A percentile compares a stretch with the other conserved stretches of the same genome.
Conservation (phyloP, 2,797 vertebrate species). For the Psittacula derbiana region DNA sequence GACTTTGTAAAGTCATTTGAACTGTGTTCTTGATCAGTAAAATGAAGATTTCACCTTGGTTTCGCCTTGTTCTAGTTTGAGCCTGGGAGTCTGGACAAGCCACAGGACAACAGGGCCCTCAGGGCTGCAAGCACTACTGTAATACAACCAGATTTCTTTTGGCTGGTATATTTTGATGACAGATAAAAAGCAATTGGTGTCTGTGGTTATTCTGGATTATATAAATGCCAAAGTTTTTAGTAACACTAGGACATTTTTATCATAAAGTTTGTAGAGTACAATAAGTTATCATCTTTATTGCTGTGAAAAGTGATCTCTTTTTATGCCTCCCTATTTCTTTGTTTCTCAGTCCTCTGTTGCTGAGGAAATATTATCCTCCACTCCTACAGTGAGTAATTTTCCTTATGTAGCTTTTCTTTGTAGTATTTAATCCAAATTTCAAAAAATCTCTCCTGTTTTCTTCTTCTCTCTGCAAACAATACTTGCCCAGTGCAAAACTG, state of each 20-base stretch:
- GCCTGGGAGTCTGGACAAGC: neutral
- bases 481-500: neutral
- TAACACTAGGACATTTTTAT: neutral
- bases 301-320: neutral
- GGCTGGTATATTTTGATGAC: neutral
- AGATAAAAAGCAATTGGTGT: neutral
- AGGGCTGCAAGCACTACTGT: neutral
- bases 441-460: neutral
- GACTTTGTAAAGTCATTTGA: neutral
- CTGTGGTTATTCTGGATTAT: neutral
- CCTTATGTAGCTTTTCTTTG: neutral
- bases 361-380: neutral
- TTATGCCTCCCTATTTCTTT: neutral
- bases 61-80: neutral
- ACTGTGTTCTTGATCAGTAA: neutral
- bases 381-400: neutral
- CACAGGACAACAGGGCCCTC: accelerated
- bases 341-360: neutral
- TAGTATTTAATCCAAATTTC: neutral
- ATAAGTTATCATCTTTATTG: neutral
- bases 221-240: neutral
- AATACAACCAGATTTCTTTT: neutral
- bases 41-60: neutral
- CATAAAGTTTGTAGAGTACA: neutral
- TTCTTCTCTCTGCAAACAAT: neutral